phyloP scores from a whole-genome alignment of 2,113 vertebrate species.

The Toxostoma redivivum region DNA sequence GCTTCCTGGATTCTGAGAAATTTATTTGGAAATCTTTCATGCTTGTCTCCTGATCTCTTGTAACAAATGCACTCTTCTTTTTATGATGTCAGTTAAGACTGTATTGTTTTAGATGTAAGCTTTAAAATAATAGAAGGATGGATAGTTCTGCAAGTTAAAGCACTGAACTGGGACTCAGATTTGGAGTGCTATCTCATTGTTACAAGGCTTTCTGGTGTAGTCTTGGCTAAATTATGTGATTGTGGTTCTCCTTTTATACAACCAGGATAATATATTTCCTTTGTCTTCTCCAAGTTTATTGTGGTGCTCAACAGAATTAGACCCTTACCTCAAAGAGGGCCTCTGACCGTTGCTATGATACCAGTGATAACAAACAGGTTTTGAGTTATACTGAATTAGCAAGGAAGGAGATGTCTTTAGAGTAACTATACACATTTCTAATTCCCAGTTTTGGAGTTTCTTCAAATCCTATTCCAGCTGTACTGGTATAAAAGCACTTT shows the following conservation, averaged over 20 bases:
- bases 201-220: neutral
- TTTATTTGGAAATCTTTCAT: neutral
- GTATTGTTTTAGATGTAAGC: neutral
- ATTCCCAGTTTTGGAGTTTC: neutral
- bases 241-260: neutral
- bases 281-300: neutral
- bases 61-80: neutral
- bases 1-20: neutral
- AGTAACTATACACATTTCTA: neutral
- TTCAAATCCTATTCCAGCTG: neutral
- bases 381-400: neutral
- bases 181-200: neutral
- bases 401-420: neutral
- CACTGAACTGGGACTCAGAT: neutral
- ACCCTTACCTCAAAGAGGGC: neutral
- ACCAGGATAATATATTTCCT: neutral
- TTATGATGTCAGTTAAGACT: neutral
- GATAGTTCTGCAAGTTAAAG: neutral
- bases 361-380: neutral
- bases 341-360: neutral
- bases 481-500: neutral
- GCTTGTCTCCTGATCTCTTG: neutral
- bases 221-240: neutral
- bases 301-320: neutral
- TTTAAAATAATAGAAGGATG: neutral